A percentile compares a stretch with the other conserved stretches of the same genome.
Evolutionary conservation across 1,140 invertebrate species (phyloP).

Genomic region (fruit fly (Drosophila melanogaster)): Release_6_plus_ISO1_MT NT_037436.4:2437001-2437500

Average conservation of each 20-base stretch:
- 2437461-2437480: conserved; percentile 47
- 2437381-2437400: conserved; percentile 75
- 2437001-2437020: conserved; percentile 58
- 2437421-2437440: conserved; percentile 78
- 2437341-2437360: background rate
- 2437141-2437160: conserved; percentile 1
- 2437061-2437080: conserved; percentile 27
- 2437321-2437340: conserved; percentile 7
- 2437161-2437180: conserved; percentile 10
- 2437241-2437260: conserved; percentile 79
- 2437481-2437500: conserved; percentile 35
- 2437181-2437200: conserved; percentile 49
- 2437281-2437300: conserved; percentile 20
- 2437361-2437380: conserved; percentile 35
- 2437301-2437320: conserved; percentile 36
- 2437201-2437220: conserved; percentile 54
- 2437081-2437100: conserved; percentile 52
- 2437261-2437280: conserved; percentile 68
- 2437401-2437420: conserved; percentile 62
- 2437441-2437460: conserved; percentile 82
- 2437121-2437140: conserved; percentile 1
- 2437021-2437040: conserved; percentile 62
- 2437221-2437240: conserved; percentile 22
- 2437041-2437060: conserved; percentile 74
- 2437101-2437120: conserved; percentile 3